Evolutionary conservation across 2,113 vertebrate species (phyloP), one percentile per base, ranked within the genome.

Genomic region (Grammomys surdaster): DNA sequence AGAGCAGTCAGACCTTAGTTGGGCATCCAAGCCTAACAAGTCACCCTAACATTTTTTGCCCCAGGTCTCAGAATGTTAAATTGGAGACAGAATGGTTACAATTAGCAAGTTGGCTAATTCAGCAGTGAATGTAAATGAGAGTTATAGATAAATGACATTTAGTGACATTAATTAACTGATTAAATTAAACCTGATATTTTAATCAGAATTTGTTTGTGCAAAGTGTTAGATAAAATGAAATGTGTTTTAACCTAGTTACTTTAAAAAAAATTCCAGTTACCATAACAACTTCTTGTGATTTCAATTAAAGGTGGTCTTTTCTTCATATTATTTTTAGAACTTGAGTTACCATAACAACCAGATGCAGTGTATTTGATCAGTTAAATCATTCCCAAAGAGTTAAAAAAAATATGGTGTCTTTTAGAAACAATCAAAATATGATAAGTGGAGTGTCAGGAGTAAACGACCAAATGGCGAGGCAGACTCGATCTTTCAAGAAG

Each of bases 171-270:
- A 99, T 99, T 99, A 99, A 98, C 98, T 98, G 98, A 99, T 98
- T 98, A 99, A 99, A 99, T 99, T 99, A 99, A 99, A 99, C 98
- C 98, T 98, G 98, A 98, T 99, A 98, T 99, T 99, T 99, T 99
- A 98, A 99, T 99, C 98, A 99, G 98, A 98, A 98, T 98, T 99
- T 99, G 98, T 99, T 99, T 99, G 98, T 98, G 98, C 96, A 98
- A 97, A 98, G 97, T 98, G 98, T 97, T 98, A 98, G 98, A 98
- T 99, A 98, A 99, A 98, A 98, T 98, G 98, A 98, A 98, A 97
- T 95, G 54, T 97, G 98, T 95, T 98, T 98, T 98, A 99, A 99
- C 98, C 98, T 98, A 98, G 98, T 99, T 98, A 98, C 98, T 98
- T 98, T 98, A 69, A 98, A 98, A 98, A 98, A 98, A 99, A 98